A percentile compares a stretch with the other conserved stretches of the same genome.
Evolutionary conservation across 2,113 vertebrate species (phyloP).

Genomic region (Ceyx melanurus): DNA sequence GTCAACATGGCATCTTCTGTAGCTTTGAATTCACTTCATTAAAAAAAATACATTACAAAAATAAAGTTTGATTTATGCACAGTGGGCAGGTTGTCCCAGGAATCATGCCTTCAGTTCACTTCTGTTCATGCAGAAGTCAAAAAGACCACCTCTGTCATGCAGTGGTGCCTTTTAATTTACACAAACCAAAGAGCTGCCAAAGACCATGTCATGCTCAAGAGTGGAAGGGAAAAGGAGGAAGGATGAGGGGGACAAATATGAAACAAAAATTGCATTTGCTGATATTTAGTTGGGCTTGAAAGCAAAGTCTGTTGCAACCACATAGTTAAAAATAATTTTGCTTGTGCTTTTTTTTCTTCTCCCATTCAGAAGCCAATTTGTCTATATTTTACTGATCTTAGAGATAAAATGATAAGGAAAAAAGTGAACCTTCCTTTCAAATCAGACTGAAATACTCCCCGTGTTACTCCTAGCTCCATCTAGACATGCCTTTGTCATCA

Average conservation of each 20-base stretch:
- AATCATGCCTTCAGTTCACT: background rate
- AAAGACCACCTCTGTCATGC: slow-evolving; percentile 1
- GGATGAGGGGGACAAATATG: background rate
- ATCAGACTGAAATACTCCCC: background rate
- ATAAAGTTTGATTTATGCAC: background rate
- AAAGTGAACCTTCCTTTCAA: slow-evolving; percentile 14
- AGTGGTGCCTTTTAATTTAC: slow-evolving; percentile 1
- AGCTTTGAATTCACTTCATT: background rate
- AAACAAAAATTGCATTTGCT: slow-evolving; percentile 10
- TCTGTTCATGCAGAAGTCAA: background rate
- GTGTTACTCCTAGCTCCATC: background rate
- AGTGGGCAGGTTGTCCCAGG: background rate
- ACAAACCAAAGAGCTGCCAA: background rate
- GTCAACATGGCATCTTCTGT: background rate
- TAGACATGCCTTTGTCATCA: slow-evolving; percentile 18
- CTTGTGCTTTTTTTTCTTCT: background rate
- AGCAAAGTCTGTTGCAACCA: background rate
- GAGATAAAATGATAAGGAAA: background rate
- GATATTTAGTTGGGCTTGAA: background rate
- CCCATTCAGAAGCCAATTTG: background rate
- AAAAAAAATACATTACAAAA: background rate
- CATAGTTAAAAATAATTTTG: background rate
- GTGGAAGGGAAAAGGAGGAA: background rate
- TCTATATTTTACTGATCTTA: slow-evolving; percentile 1
- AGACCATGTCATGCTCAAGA: background rate